Percentiles rank a stretch among this genome's conserved stretches.
These are phyloP conservation scores for Scrobipalpa costella DNA, from an alignment of 2,888 invertebrate species.

Conservation along the genomic window DNA sequence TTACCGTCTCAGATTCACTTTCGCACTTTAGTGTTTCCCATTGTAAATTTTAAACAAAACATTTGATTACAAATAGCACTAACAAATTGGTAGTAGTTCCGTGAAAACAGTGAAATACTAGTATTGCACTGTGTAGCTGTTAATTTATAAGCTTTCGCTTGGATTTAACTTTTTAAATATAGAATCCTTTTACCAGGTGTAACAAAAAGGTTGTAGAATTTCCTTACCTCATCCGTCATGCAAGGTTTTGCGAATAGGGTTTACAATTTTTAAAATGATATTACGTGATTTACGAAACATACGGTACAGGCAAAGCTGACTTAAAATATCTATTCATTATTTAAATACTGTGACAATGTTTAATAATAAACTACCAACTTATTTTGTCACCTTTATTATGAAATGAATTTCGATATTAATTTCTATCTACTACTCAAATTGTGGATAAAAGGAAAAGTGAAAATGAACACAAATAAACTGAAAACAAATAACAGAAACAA, in stretches of 20 bases:
- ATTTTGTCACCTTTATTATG: slow-evolving; percentile 8
- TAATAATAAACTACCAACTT: not conserved
- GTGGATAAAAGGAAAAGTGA: slow-evolving; percentile 11
- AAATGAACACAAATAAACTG: slow-evolving; percentile 11
- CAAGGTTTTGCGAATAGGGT: slow-evolving; percentile 13
- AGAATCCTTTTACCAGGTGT: slow-evolving; percentile 1
- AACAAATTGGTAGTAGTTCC: not conserved
- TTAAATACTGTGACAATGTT: not conserved
- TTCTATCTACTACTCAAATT: slow-evolving; percentile 11
- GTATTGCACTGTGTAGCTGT: not conserved
- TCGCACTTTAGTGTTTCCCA: slow-evolving; percentile 9
- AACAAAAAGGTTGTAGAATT: not conserved
- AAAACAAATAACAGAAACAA: slow-evolving; percentile 17
- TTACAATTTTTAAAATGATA: not conserved
- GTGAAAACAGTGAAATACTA: not conserved
- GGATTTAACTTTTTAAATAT: not conserved
- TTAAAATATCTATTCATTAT: not conserved
- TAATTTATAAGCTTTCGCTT: slow-evolving; percentile 2
- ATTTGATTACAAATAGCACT: not conserved
- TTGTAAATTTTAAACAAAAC: slow-evolving; percentile 1
- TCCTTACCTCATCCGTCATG: slow-evolving; percentile 19
- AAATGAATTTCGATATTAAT: not conserved
- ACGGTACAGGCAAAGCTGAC: not conserved
- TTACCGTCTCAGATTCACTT: slow-evolving; percentile 14
- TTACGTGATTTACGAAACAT: not conserved